A percentile compares a stretch with the other conserved stretches of the same genome.
Conservation (phyloP, 2,113 vertebrate genomes). For the Anolis sagrei region DNA sequence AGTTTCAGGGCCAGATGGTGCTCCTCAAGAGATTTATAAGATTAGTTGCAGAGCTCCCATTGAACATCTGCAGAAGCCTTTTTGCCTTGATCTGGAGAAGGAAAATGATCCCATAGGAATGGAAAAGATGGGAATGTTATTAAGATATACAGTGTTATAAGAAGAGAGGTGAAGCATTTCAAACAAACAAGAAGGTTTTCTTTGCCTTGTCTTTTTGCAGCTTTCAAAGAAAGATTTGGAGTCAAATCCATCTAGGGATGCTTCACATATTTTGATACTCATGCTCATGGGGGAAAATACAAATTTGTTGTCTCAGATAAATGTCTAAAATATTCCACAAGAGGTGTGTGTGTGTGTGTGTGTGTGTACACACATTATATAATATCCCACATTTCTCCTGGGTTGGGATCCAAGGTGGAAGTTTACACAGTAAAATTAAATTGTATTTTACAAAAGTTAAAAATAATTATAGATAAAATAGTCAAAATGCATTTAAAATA, state of each 20-base stretch:
- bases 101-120: slow-evolving; percentile 23
- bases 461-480: too few relatives aligned
- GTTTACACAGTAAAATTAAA: too few relatives aligned
- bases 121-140: slow-evolving; percentile 26
- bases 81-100: slow-evolving; percentile 16
- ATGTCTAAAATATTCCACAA: background rate
- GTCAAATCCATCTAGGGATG: background rate
- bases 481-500: too few relatives aligned
- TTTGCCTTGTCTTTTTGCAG: background rate
- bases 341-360: too few relatives aligned
- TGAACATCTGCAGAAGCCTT: slow-evolving; percentile 32
- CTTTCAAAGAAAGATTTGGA: background rate
- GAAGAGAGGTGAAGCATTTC: slow-evolving; percentile 1
- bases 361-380: too few relatives aligned
- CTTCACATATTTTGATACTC: background rate
- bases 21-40: slow-evolving; percentile 27
- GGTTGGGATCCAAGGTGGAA: too few relatives aligned
- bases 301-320: background rate
- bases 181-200: background rate
- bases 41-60: slow-evolving; percentile 19
- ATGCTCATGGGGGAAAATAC: background rate
- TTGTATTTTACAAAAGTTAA: too few relatives aligned
- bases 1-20: slow-evolving; percentile 24
- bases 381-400: too few relatives aligned
- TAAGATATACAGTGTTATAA: slow-evolving; percentile 27